Conservation (phyloP, 2,113 vertebrate genomes). For the Nothoprocta pentlandii region DNA sequence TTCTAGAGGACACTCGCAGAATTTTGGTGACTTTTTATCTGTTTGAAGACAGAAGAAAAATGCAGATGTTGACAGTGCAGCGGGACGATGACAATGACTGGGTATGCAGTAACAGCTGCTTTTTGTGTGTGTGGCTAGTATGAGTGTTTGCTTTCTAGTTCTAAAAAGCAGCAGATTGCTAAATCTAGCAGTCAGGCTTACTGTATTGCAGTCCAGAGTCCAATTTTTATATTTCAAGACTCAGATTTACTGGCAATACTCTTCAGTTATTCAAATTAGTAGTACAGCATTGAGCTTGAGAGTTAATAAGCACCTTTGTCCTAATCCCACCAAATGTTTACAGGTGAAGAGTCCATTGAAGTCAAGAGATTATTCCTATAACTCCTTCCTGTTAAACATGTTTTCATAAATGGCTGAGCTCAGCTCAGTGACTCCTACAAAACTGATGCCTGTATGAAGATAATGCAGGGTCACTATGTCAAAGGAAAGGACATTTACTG, state of each 20-base stretch:
- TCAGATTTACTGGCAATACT: background rate
- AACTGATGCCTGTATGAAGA: background rate
- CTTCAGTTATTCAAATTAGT: background rate
- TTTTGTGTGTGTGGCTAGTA: background rate
- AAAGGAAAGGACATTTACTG: background rate
- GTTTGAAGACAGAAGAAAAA: background rate
- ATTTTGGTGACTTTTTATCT: background rate
- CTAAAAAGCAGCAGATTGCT: background rate
- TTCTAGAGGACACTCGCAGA: background rate
- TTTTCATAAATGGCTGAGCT: background rate
- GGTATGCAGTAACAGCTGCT: background rate
- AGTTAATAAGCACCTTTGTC: background rate
- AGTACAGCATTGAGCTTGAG: background rate
- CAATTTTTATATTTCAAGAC: background rate
- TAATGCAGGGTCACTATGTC: background rate
- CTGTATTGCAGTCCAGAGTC: background rate
- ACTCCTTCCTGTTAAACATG: background rate
- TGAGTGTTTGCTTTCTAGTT: background rate
- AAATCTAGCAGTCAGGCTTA: background rate
- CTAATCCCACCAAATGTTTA: background rate
- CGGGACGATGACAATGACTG: rapidly evolving
- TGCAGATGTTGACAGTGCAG: background rate
- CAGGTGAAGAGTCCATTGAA: background rate
- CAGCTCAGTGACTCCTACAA: background rate
- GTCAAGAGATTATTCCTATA: background rate